Evolutionary conservation across 2,888 invertebrate genomes (phyloP), one percentile per base, ranked within the genome.

Genomic region (Hydrotaea cyrtoneurina): DNA sequence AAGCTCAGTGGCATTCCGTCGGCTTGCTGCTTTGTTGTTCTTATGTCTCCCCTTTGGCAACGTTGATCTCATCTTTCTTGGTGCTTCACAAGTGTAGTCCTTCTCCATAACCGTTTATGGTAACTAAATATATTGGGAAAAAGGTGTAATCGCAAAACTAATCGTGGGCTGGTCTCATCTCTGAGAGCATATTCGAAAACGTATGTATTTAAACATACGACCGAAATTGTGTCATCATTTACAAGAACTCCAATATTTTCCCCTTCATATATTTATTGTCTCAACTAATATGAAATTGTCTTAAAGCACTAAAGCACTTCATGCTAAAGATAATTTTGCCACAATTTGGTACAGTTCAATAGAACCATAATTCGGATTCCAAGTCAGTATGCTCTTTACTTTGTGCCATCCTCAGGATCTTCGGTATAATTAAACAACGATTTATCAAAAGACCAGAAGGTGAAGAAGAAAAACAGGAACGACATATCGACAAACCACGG

Each of bases 361-460:
- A 13, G 21, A 66, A 43, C 43, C 21, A 66, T 17, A 66, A 43
- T 17, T 39, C 39, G n/a, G 39, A 43, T 66, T 66, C 19, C 19
- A 4, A n/a, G 19, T 43, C 15, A 36, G n/a, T 43, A 66, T 43
- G 21, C 66, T 17, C 31, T 62, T 66, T 8, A 66, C 43, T 26
- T 43, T 43, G 31, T 43, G 39, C 21, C 7, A 39, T 8, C 69
- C 17, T 23, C n/a, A 15, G 21, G 21, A 69, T 62, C 62, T 13
- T 46, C 46, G 69, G 15, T 69, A 69, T 69, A 69, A 69, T 69
- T 69, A 69, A 69, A 46, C 69, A 46, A 23, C 69, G 23, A 69
- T 69, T 43, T 69, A 69, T 69, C 69, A 46, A 23, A 8, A 31
- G 4, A 31, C 23, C n/a, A 2, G 8, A 59, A 59, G 21, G 23